Evolutionary conservation across 2,797 vertebrate species (phyloP).

Genomic region (Hapalemur alaotrensis): DNA sequence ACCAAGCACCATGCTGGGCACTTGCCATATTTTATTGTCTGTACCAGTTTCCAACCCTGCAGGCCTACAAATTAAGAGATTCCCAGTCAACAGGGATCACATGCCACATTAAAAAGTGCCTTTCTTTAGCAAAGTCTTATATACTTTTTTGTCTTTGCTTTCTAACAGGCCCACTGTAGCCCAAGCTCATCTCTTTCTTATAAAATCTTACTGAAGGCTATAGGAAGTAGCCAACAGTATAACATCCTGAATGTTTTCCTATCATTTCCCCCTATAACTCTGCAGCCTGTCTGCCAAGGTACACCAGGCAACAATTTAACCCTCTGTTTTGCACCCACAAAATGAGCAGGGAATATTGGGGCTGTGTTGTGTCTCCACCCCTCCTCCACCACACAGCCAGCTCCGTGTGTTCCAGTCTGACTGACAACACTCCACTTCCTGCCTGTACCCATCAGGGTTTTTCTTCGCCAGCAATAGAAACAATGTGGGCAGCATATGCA

Average conservation of each 20-base stretch:
- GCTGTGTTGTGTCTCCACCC: neutral
- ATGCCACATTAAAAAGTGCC: neutral
- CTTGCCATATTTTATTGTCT: neutral
- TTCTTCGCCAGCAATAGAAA: neutral
- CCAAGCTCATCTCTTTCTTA: neutral
- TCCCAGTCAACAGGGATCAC: too few relatives aligned
- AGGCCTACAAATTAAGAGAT: neutral
- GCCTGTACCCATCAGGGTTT: rapidly evolving
- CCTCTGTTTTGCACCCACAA: neutral
- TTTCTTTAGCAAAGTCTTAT: neutral
- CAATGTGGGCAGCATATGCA: neutral
- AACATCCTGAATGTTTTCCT: neutral
- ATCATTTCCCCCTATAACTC: neutral
- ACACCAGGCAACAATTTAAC: neutral
- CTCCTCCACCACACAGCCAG: neutral
- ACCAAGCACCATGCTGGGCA: neutral
- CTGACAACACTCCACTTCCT: neutral
- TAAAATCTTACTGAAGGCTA: neutral
- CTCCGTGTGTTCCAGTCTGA: neutral
- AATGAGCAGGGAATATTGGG: neutral
- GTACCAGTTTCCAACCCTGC: neutral
- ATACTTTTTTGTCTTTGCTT: neutral
- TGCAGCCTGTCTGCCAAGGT: neutral
- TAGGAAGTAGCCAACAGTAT: neutral
- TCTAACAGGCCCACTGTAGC: neutral